Evolutionary conservation across 2,888 invertebrate genomes (phyloP).

Genomic region (Sialis fuliginosa): DNA sequence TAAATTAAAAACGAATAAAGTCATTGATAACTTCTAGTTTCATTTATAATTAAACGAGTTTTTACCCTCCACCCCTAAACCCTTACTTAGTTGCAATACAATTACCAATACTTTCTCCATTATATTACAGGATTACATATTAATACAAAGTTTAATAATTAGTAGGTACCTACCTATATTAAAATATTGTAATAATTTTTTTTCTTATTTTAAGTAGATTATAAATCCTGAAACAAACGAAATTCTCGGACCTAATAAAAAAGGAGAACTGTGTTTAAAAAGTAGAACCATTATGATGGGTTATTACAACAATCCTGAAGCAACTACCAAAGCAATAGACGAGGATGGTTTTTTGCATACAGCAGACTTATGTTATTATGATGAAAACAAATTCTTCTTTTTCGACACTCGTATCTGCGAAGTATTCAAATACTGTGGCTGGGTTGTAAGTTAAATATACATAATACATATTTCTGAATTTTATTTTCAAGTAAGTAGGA

Average conservation of each 20-base stretch:
- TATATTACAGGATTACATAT: no score
- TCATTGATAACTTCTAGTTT: no score
- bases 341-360: constrained; percentile 31
- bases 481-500: no score
- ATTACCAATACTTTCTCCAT: no score
- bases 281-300: constrained; percentile 15
- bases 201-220: neutral
- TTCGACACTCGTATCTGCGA: constrained; percentile 32
- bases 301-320: constrained; percentile 27
- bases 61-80: no score
- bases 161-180: no score
- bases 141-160: no score
- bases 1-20: no score
- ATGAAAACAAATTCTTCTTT: constrained; percentile 29
- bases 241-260: neutral
- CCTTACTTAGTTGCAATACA: no score
- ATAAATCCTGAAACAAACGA: neutral
- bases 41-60: no score
- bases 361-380: constrained; percentile 33
- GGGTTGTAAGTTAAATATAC: constrained; percentile 23
- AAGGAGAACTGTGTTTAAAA: neutral
- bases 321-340: constrained; percentile 25
- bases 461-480: no score
- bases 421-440: constrained; percentile 29
- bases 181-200: no score